Evolutionary conservation across 2,797 vertebrate species (phyloP).

Genomic region (Rhinichthys osculus): DNA sequence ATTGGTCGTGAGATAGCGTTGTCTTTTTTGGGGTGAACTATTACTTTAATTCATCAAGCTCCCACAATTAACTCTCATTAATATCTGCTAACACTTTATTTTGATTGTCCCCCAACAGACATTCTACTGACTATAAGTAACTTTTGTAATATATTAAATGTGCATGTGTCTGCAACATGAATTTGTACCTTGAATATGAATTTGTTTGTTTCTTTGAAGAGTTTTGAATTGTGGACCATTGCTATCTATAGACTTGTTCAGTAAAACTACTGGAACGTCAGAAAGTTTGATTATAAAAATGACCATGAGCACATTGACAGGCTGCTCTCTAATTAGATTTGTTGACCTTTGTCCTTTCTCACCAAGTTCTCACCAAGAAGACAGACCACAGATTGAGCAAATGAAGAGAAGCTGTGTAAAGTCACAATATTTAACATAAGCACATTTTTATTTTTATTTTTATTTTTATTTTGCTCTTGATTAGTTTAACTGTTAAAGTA

Average conservation of each 20-base stretch:
- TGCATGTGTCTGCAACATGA: not conserved
- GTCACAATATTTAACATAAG: too few relatives aligned
- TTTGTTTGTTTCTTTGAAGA: not conserved
- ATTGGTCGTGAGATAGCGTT: too few relatives aligned
- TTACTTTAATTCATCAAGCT: not conserved
- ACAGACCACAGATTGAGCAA: slow-evolving; percentile 55
- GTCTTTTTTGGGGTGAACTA: not conserved
- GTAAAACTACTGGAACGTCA: slow-evolving; percentile 68
- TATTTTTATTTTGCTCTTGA: too few relatives aligned
- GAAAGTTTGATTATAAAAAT: slow-evolving; percentile 64
- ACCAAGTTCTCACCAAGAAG: slow-evolving; percentile 58
- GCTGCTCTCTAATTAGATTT: slow-evolving; percentile 75
- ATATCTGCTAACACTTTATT: too few relatives aligned
- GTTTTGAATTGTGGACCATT: not conserved
- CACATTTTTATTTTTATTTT: too few relatives aligned
- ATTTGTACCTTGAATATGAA: not conserved
- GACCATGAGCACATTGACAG: slow-evolving; percentile 51
- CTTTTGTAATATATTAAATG: too few relatives aligned
- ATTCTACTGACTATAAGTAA: too few relatives aligned
- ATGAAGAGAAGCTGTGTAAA: slow-evolving; percentile 11
- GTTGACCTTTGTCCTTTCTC: slow-evolving; percentile 69
- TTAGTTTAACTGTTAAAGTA: too few relatives aligned
- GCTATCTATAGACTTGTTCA: not conserved
- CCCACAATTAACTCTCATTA: not conserved
- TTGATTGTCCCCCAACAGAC: too few relatives aligned